A percentile compares a stretch with the other conserved stretches of the same genome.
These are phyloP conservation scores for Oxyruncus cristatus DNA, from an alignment of 2,113 vertebrate species.

Conservation along the genomic window DNA sequence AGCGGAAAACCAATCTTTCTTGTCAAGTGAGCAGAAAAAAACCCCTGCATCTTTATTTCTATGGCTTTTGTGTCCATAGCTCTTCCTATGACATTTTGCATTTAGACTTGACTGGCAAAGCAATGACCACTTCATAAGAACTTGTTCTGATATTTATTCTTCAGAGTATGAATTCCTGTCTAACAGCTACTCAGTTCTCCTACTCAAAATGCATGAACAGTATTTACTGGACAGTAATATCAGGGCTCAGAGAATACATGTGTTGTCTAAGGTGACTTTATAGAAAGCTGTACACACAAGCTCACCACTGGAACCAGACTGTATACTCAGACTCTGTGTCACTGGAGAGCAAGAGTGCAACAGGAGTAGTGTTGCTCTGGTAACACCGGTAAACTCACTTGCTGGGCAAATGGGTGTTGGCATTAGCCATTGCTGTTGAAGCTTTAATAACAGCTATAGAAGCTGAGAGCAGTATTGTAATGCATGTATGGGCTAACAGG, in stretches of 20 bases:
- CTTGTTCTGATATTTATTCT: not conserved
- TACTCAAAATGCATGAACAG: not conserved
- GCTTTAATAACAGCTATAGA: not conserved
- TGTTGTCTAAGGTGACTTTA: not conserved
- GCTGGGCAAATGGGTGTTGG: not conserved
- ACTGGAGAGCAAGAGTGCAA: not conserved
- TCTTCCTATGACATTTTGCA: not conserved
- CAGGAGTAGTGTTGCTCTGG: not conserved
- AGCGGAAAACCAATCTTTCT: not conserved
- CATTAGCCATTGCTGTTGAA: not conserved
- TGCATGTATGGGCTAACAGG: fast-evolving
- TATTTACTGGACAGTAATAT: not conserved
- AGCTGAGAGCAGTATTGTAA: fast-evolving
- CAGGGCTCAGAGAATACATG: not conserved
- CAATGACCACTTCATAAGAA: not conserved
- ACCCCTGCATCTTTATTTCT: not conserved
- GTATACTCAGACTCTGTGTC: not conserved
- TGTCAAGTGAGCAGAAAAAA: not conserved
- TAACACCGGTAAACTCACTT: not conserved
- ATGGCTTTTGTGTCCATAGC: not conserved
- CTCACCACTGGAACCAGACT: not conserved
- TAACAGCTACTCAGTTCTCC: not conserved
- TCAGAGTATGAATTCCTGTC: not conserved
- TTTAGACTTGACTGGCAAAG: not conserved
- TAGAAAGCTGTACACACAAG: not conserved